Percentiles rank a stretch among this genome's conserved stretches.
phyloP scores from a whole-genome alignment of 2,888 invertebrate genomes.

The Pollenia griseotomentosa region DNA sequence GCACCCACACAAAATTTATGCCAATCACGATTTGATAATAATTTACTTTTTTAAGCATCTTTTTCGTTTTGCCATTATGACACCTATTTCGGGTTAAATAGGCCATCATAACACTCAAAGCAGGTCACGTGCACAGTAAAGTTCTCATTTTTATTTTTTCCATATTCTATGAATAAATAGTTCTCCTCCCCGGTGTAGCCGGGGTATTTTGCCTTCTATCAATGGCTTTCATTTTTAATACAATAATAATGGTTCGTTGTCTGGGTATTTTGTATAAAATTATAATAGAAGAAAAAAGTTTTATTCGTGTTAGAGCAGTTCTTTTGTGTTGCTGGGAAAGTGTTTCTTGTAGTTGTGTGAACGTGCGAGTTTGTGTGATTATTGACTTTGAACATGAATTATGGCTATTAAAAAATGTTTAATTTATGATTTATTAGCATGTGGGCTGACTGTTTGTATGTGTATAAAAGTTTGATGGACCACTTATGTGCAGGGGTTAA shows the following conservation, averaged over 20 bases:
- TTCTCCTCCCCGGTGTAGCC: background rate
- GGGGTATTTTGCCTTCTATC: slow-evolving; percentile 14
- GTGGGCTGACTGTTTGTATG: background rate
- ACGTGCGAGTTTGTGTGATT: slow-evolving; percentile 11
- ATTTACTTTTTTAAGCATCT: slow-evolving; percentile 68
- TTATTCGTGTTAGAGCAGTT: background rate
- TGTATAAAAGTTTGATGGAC: background rate
- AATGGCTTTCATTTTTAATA: slow-evolving; percentile 58
- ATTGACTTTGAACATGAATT: slow-evolving; percentile 59
- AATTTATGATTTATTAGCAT: slow-evolving; percentile 60
- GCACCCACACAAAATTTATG: slow-evolving; percentile 47
- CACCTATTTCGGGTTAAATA: slow-evolving; percentile 73
- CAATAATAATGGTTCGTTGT: slow-evolving; percentile 46
- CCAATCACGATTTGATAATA: slow-evolving; percentile 73
- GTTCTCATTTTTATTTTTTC: slow-evolving; percentile 61
- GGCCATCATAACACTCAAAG: slow-evolving; percentile 68
- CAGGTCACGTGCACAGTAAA: slow-evolving; percentile 72
- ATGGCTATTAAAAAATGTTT: slow-evolving; percentile 49
- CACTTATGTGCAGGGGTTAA: no score
- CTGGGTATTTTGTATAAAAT: slow-evolving; percentile 52
- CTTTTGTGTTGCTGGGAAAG: background rate
- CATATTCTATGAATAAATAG: slow-evolving; percentile 25
- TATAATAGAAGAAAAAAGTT: slow-evolving; percentile 24
- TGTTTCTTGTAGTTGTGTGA: slow-evolving; percentile 8
- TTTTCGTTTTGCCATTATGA: slow-evolving; percentile 72